These are phyloP conservation scores for Siphlonurus alternatus DNA, from an alignment of 2,888 invertebrate genomes.

Conservation along the genomic window DNA sequence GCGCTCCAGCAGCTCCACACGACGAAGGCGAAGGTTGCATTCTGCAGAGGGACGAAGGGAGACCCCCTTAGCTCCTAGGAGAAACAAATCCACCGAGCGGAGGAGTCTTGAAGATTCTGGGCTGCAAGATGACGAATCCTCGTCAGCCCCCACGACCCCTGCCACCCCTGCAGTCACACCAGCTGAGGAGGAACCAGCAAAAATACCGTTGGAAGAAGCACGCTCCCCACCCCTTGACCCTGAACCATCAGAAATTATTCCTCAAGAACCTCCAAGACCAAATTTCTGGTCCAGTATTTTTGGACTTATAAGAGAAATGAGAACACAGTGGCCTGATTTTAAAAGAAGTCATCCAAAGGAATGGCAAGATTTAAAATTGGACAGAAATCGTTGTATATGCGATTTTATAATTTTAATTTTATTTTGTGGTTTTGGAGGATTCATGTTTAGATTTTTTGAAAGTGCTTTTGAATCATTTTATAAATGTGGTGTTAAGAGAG, in stretches of 20 bases:
- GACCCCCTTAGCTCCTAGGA: neutral
- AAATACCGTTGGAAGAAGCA: no score
- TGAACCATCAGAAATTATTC: no score
- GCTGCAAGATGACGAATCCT: neutral
- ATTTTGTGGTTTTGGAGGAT: slow-evolving; percentile 60
- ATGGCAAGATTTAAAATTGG: neutral
- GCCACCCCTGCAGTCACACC: neutral
- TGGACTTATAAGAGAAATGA: neutral
- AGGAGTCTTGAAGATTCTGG: neutral
- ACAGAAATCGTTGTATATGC: slow-evolving; percentile 33
- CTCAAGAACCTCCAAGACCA: neutral
- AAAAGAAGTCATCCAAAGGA: neutral
- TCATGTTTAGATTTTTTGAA: slow-evolving; percentile 66
- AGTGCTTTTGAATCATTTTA: slow-evolving; percentile 71
- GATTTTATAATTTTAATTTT: slow-evolving; percentile 51
- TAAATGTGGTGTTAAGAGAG: slow-evolving; percentile 74
- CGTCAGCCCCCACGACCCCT: neutral
- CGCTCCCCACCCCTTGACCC: no score
- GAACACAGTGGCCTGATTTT: neutral
- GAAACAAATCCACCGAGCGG: neutral
- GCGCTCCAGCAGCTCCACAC: neutral
- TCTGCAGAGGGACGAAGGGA: neutral
- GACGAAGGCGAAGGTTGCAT: neutral
- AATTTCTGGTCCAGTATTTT: neutral
- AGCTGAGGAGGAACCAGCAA: neutral